A percentile compares a stretch with the other conserved stretches of the same genome.
phyloP scores from a whole-genome alignment of 2,797 vertebrate genomes.

The Smutsia temminckii region DNA sequence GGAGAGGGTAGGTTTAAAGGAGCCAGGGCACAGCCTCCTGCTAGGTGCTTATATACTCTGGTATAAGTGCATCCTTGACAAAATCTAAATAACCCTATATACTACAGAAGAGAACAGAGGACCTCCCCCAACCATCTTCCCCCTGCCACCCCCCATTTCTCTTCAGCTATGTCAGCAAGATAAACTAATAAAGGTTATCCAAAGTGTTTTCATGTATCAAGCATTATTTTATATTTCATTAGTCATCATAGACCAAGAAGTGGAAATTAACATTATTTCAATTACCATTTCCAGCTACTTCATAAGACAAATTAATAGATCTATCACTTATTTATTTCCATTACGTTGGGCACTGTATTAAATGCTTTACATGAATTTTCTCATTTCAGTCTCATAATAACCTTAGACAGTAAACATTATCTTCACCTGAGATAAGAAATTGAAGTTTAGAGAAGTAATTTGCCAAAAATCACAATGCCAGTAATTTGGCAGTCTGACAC shows the following conservation, averaged over 20 bases:
- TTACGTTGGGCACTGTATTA: neutral
- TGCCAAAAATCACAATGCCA: neutral
- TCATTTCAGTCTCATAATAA: neutral
- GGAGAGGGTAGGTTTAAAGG: neutral
- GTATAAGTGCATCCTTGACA: neutral
- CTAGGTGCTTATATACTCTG: neutral
- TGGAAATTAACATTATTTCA: neutral
- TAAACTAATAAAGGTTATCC: neutral
- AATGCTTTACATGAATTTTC: neutral
- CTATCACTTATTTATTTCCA: conserved; percentile 39
- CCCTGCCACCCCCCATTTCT: neutral
- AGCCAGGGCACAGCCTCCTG: neutral
- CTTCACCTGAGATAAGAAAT: conserved; percentile 33
- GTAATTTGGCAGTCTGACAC: neutral
- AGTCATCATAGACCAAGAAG: neutral
- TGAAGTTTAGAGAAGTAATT: conserved; percentile 43
- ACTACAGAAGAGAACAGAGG: neutral
- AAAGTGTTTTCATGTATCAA: neutral
- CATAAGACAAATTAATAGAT: neutral
- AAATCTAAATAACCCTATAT: neutral
- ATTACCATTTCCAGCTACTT: neutral
- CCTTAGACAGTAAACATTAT: neutral
- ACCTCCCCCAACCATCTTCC: too few species aligned
- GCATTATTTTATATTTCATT: conserved; percentile 7
- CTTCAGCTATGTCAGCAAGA: neutral